Evolutionary conservation across 1,140 invertebrate genomes (phyloP).

Genomic region (Drosophila kanapiae): DNA sequence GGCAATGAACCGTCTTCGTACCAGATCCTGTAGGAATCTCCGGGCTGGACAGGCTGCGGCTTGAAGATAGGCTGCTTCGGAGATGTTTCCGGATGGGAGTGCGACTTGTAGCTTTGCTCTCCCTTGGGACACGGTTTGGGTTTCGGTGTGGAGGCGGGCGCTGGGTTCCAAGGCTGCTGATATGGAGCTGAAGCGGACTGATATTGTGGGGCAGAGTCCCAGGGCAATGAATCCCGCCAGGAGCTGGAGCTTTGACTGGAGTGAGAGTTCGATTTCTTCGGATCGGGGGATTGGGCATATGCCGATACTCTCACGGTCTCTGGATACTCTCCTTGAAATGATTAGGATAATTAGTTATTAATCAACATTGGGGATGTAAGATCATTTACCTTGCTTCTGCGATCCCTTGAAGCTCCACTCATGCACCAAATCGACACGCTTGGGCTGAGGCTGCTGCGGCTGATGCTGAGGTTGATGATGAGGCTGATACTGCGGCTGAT

Average conservation of each 20-base stretch:
- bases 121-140: slow-evolving; percentile 13
- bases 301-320: slow-evolving; percentile 17
- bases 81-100: not conserved
- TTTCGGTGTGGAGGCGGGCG: not conserved
- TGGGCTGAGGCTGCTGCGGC: not conserved
- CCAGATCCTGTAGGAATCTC: slow-evolving; percentile 41
- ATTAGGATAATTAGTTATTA: not conserved
- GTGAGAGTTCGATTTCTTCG: slow-evolving; percentile 1
- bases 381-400: slow-evolving; percentile 28
- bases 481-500: no score
- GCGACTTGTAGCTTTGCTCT: not conserved
- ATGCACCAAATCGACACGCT: slow-evolving; percentile 34
- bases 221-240: slow-evolving; percentile 57
- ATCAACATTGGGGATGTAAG: not conserved
- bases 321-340: slow-evolving; percentile 19
- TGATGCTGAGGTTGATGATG: not conserved
- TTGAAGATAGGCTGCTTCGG: not conserved
- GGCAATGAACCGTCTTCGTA: slow-evolving; percentile 18
- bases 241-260: slow-evolving; percentile 26
- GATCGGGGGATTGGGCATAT: slow-evolving; percentile 37
- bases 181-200: slow-evolving; percentile 24
- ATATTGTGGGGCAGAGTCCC: slow-evolving; percentile 40
- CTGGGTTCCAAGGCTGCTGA: slow-evolving; percentile 20
- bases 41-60: slow-evolving; percentile 10
- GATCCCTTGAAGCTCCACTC: slow-evolving; percentile 47